Percentiles rank a stretch among this genome's conserved stretches.
Evolutionary conservation across 2,113 vertebrate genomes (phyloP).

Genomic region (Sisor rabdophorus): DNA sequence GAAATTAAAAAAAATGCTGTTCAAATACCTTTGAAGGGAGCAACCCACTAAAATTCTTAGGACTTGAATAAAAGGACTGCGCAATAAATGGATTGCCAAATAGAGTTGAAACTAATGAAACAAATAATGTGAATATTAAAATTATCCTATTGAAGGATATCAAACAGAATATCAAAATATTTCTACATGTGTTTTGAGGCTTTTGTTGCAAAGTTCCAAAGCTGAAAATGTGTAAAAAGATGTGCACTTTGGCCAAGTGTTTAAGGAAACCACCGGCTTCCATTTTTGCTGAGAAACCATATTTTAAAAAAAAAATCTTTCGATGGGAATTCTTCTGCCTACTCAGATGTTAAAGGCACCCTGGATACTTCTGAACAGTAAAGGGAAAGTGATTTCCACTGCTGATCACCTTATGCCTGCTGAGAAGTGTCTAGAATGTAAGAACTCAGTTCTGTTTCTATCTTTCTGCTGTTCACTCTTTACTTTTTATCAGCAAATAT

Average conservation of each 20-base stretch:
- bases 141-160: constrained; percentile 45
- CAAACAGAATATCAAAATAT: constrained; percentile 46
- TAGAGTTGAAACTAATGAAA: constrained; percentile 27
- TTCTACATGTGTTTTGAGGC: constrained; percentile 13
- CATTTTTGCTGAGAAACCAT: constrained; percentile 27
- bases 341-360: constrained; percentile 12
- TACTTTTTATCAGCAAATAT: constrained; percentile 1
- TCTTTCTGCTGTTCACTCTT: constrained; percentile 8
- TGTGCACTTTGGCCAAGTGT: constrained; percentile 20
- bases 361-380: constrained; percentile 10
- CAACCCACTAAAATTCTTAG: neutral
- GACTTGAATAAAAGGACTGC: neutral
- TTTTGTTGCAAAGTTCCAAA: constrained; percentile 41
- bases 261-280: constrained; percentile 6
- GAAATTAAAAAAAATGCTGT: neutral
- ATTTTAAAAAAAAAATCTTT: constrained; percentile 23
- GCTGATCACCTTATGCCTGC: constrained; percentile 5
- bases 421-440: constrained; percentile 11
- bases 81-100: constrained; percentile 4
- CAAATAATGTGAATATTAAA: constrained; percentile 50
- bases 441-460: constrained; percentile 1
- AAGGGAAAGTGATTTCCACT: constrained; percentile 17
- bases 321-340: constrained; percentile 34
- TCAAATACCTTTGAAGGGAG: constrained; percentile 10
- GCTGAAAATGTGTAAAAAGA: constrained; percentile 44